Evolutionary conservation across 2,113 vertebrate genomes (phyloP).

Genomic region (Hydrochoerus hydrochaeris): DNA sequence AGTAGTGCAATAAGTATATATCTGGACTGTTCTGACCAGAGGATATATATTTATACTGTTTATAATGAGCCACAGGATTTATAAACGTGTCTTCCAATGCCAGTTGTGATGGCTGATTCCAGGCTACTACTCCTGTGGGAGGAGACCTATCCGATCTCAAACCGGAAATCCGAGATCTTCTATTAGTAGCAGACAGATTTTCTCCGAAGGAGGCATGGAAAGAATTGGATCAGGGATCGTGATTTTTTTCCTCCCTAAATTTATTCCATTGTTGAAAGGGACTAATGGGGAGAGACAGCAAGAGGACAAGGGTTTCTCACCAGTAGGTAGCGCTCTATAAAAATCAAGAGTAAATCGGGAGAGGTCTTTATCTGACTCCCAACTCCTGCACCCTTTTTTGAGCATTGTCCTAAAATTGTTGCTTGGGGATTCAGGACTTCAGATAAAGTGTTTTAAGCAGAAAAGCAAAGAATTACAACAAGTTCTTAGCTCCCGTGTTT

Average conservation of each 20-base stretch:
- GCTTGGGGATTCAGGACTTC: background rate
- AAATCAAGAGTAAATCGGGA: background rate
- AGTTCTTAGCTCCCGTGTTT: background rate
- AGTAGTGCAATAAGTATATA: background rate
- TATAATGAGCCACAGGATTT: background rate
- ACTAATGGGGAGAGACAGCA: background rate
- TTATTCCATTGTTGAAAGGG: background rate
- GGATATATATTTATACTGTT: background rate
- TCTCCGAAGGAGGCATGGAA: background rate
- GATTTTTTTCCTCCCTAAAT: background rate
- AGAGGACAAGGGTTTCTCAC: background rate
- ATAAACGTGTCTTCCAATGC: background rate
- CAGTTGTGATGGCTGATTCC: background rate
- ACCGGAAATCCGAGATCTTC: background rate
- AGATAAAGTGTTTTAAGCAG: background rate
- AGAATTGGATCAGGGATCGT: background rate
- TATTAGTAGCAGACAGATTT: background rate
- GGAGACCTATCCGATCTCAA: background rate
- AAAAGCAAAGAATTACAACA: background rate
- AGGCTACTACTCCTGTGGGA: background rate
- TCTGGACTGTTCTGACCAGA: background rate
- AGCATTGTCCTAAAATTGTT: background rate
- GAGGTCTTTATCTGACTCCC: too few relatives aligned
- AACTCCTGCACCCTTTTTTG: background rate
- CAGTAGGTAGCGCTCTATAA: background rate